Evolutionary conservation across 2,113 vertebrate species (phyloP).

Genomic region (Dolichallabes microphthalmus): DNA sequence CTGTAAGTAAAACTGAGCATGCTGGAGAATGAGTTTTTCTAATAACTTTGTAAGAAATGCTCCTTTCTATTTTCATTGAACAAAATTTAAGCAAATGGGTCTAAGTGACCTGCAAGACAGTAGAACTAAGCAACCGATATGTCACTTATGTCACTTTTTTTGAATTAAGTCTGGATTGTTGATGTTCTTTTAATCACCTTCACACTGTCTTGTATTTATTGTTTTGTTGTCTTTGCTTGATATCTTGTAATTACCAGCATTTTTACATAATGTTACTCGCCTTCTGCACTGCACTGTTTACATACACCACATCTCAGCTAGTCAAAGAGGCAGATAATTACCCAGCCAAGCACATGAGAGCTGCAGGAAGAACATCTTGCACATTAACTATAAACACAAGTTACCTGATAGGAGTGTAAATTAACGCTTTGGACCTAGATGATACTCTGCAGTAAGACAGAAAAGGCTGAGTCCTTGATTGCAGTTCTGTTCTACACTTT

Average conservation of each 20-base stretch:
- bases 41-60: too few species aligned
- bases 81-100: not conserved
- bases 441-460: constrained; percentile 8
- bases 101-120: not conserved
- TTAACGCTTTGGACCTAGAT: not conserved
- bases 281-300: not conserved
- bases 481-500: not conserved
- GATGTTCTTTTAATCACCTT: not conserved
- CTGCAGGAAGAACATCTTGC: constrained; percentile 10
- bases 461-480: not conserved
- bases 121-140: not conserved
- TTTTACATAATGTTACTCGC: not conserved
- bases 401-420: constrained; percentile 25
- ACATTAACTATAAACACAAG: constrained; percentile 36
- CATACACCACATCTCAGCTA: not conserved
- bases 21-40: too few species aligned
- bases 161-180: not conserved
- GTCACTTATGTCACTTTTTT: not conserved
- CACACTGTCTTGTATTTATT: not conserved
- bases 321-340: constrained; percentile 34
- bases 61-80: not conserved
- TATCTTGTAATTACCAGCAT: not conserved
- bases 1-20: too few species aligned
- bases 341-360: constrained; percentile 18
- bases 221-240: not conserved